Evolutionary conservation across 2,888 invertebrate species (phyloP).

Genomic region (Chloroclystis v-ata): DNA sequence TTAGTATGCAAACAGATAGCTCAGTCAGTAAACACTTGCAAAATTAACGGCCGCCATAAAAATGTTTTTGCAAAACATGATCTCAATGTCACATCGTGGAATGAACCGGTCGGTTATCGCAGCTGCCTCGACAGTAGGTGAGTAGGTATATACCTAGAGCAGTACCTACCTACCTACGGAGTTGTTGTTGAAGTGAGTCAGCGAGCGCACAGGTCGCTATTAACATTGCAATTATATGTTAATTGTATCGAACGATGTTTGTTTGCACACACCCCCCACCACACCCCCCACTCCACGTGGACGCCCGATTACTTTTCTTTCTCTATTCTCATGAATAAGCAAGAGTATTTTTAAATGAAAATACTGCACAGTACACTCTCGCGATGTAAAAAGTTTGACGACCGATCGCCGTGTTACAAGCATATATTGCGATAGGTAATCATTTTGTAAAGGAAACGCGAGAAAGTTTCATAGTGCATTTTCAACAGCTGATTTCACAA

Average conservation of each 20-base stretch:
- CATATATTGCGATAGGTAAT: too few relatives aligned
- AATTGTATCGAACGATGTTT: conserved; percentile 21
- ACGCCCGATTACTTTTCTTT: too few relatives aligned
- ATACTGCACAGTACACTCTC: too few relatives aligned
- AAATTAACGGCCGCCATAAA: conserved; percentile 16
- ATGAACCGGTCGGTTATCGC: conserved; percentile 8
- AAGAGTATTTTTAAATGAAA: too few relatives aligned
- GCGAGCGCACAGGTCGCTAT: conserved; percentile 5
- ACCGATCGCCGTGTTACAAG: too few relatives aligned
- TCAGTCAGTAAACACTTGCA: conserved; percentile 11
- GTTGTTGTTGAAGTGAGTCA: conserved; percentile 18
- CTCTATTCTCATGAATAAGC: too few relatives aligned
- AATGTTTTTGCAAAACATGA: conserved; percentile 14
- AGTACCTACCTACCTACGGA: too few relatives aligned
- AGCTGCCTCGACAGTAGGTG: neutral
- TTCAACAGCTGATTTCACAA: too few relatives aligned
- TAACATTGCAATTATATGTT: conserved; percentile 17
- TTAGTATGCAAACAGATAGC: too few relatives aligned
- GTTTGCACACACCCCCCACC: conserved; percentile 2
- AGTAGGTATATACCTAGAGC: neutral
- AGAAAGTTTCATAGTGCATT: too few relatives aligned
- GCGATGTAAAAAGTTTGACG: too few relatives aligned
- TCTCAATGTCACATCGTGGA: conserved; percentile 19
- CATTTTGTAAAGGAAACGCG: too few relatives aligned
- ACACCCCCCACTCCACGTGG: neutral